Evolutionary conservation across 2,113 vertebrate genomes (phyloP), one percentile per base, ranked within the genome.

Genomic region (Melanerpes formicivorus): DNA sequence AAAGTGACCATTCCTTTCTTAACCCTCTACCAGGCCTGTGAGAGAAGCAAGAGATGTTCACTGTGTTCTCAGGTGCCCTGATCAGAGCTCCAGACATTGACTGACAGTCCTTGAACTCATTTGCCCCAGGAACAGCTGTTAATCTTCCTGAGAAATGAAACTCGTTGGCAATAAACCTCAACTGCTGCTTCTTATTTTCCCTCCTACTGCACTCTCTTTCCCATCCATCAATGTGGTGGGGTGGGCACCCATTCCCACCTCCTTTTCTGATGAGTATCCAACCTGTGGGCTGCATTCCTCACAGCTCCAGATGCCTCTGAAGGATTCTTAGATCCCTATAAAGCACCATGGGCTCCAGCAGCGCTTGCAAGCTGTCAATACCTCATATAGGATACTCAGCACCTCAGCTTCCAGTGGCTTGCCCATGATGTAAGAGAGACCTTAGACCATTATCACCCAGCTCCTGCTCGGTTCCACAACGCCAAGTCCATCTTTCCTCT

Each of bases 361-460:
- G 67, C 50, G 18, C 59, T 87, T 58, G 30, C 3, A 5, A 82
- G 48, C 81, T 93, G 93, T 94, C 94, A 72, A 2, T 93, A 75
- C 75, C 67, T 85, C 37, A 0, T 37, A 50, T 1, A 2, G 44
- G 40, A 64, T 91, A 88, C 30, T 91, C 89, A 88, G 66, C 79
- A 87, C 69, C 59, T 87, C 84, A 71, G 69, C 52, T 90, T 74
- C 59, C 40, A 90, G 72, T 23, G 44, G 60, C 71, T 34, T 65
- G 32, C 23, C 58, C n/a, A 1, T 37, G 37, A 18, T 67, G 14
- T 73, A 85, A 60, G 64, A 83, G 54, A 21, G 54, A 87, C 17
- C 26, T 91, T 34, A 58, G 63, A 52, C 37, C n/a, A 76, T 72
- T 75, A 83, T 88, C 85, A 90, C 67, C 67, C 87, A 73, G 64